Percentiles rank a stretch among this genome's conserved stretches.
phyloP scores from a whole-genome alignment of 1,140 invertebrate genomes.

The Bombus waltoni region DNA sequence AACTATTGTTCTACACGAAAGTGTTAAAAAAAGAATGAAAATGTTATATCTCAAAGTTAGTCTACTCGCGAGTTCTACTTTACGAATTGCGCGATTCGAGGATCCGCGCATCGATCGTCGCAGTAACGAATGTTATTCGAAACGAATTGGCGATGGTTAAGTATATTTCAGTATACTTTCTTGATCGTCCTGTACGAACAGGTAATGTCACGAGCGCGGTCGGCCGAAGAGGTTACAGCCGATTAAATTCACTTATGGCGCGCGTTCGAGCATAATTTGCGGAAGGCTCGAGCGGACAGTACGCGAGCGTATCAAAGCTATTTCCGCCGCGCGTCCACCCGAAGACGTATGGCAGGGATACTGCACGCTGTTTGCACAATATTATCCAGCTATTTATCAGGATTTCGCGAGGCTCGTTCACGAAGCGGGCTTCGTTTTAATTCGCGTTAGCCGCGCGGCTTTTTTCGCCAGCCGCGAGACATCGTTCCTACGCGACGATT shows the following conservation, averaged over 20 bases:
- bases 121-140: too few relatives aligned
- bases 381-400: slow-evolving; percentile 79
- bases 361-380: slow-evolving; percentile 73
- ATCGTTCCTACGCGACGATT: slow-evolving; percentile 23
- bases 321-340: slow-evolving; percentile 46
- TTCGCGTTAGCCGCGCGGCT: slow-evolving; percentile 39
- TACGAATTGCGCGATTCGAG: neutral
- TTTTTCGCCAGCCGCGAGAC: neutral
- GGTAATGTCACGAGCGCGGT: neutral
- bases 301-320: slow-evolving; percentile 53
- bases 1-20: too few relatives aligned
- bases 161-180: neutral
- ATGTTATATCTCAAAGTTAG: too few relatives aligned
- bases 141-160: neutral
- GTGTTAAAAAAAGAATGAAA: too few relatives aligned
- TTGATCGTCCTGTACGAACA: neutral
- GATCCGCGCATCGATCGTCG: too few relatives aligned
- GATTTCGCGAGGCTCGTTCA: slow-evolving; percentile 62
- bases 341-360: slow-evolving; percentile 65
- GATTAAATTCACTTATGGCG: slow-evolving; percentile 45
- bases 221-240: slow-evolving; percentile 9
- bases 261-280: slow-evolving; percentile 31
- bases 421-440: slow-evolving; percentile 37
- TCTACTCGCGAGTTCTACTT: neutral
- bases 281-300: neutral